Evolutionary conservation across 2,797 vertebrate species (phyloP).

Genomic region (Lepilemur septentrionalis): DNA sequence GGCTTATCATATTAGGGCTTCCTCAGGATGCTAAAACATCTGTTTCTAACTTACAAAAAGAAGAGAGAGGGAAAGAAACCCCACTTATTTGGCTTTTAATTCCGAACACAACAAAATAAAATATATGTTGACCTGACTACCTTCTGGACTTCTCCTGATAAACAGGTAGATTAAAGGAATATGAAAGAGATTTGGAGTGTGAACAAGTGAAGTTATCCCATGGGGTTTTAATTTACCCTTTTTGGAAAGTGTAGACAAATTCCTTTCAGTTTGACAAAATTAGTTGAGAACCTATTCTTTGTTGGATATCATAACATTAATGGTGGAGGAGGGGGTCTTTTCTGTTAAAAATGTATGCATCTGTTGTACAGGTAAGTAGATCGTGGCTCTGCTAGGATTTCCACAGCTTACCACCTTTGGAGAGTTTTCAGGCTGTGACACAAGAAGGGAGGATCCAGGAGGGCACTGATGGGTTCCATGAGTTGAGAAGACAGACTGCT

Average conservation of each 20-base stretch:
- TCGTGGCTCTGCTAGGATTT: not conserved
- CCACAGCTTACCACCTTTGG: not conserved
- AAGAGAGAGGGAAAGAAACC: not conserved
- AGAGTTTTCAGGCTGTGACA: not conserved
- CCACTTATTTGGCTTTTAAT: constrained; percentile 56
- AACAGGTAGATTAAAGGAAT: not conserved
- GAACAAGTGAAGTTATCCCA: not conserved
- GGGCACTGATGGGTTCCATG: not conserved
- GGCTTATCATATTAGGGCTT: constrained; percentile 65
- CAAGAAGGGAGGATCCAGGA: not conserved
- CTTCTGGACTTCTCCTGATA: not conserved
- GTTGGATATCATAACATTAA: not conserved
- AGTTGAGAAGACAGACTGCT: not conserved
- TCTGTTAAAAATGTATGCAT: not conserved
- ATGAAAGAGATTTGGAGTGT: not conserved
- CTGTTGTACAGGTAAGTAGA: not conserved
- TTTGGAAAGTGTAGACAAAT: not conserved
- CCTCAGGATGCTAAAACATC: constrained; percentile 70
- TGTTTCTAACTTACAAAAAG: constrained; percentile 48
- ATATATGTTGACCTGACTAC: not conserved
- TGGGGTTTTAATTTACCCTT: not conserved
- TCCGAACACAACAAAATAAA: constrained; percentile 45
- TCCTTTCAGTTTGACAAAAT: not conserved
- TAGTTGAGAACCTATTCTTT: not conserved
- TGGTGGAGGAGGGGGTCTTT: not conserved